These are phyloP conservation scores for Cantharis nigra DNA, from an alignment of 2,888 invertebrate genomes.

Conservation along the genomic window DNA sequence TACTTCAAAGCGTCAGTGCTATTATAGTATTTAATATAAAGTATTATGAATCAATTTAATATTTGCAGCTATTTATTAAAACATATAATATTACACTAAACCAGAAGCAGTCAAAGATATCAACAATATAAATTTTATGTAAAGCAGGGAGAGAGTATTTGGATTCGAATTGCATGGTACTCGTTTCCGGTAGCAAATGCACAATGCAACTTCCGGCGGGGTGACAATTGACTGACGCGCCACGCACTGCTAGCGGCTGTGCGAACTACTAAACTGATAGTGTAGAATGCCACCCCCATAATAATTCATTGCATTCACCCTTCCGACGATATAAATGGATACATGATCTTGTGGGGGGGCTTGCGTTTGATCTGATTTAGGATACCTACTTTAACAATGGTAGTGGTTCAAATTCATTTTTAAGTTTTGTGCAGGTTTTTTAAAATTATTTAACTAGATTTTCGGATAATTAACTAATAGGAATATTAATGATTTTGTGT, in stretches of 20 bases:
- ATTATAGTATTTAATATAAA: no score
- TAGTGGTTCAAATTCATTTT: slow-evolving; percentile 2
- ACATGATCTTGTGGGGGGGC: slow-evolving; percentile 42
- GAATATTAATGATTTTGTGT: no score
- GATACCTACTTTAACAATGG: slow-evolving; percentile 34
- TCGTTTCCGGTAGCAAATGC: slow-evolving; percentile 55
- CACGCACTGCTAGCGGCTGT: slow-evolving; percentile 50
- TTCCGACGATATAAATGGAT: slow-evolving; percentile 33
- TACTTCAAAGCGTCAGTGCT: no score
- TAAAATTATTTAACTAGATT: no score
- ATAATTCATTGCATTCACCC: slow-evolving; percentile 28
- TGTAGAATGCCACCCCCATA: slow-evolving; percentile 21
- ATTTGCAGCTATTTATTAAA: not conserved
- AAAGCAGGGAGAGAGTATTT: slow-evolving; percentile 26
- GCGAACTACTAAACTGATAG: slow-evolving; percentile 39
- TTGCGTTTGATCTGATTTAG: slow-evolving; percentile 42
- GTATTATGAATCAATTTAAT: no score
- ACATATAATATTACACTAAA: not conserved
- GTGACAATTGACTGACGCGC: slow-evolving; percentile 54
- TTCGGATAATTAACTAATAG: no score
- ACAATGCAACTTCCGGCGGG: slow-evolving; percentile 51
- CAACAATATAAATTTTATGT: slow-evolving; percentile 18
- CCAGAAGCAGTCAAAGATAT: not conserved
- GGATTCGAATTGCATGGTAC: slow-evolving; percentile 51
- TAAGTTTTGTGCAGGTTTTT: not conserved